A percentile compares a stretch with the other conserved stretches of the same genome.
phyloP scores from a whole-genome alignment of 2,888 invertebrate genomes.

The Lycaena phlaeas region DNA sequence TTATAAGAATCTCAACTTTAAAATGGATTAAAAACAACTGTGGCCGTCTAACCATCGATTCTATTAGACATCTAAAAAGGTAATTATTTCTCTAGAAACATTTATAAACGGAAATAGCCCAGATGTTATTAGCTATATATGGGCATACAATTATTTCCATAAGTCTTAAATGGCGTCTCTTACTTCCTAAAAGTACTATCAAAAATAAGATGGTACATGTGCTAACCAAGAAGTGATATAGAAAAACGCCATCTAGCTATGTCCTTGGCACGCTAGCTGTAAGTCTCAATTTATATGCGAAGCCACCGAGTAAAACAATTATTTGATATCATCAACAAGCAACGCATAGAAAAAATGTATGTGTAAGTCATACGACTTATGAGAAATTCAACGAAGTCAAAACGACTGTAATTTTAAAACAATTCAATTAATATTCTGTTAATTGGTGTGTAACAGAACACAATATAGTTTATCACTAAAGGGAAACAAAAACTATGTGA shows the following conservation, averaged over 20 bases:
- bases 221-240: neutral
- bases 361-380: too few relatives aligned
- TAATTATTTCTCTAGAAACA: neutral
- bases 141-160: neutral
- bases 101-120: neutral
- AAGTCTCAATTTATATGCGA: neutral
- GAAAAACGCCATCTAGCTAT: neutral
- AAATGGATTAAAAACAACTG: constrained; percentile 10
- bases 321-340: neutral
- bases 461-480: too few relatives aligned
- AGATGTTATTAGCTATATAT: neutral
- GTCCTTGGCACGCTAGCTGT: neutral
- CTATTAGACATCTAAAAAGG: neutral
- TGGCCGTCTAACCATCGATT: constrained; percentile 8
- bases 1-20: constrained; percentile 13
- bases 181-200: neutral
- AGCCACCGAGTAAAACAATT: neutral
- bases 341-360: too few relatives aligned
- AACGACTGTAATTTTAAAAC: too few relatives aligned
- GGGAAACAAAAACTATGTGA: too few relatives aligned
- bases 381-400: too few relatives aligned
- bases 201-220: neutral
- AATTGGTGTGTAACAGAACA: too few relatives aligned
- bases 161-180: neutral
- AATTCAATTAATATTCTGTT: too few relatives aligned